Conservation (phyloP, 2,888 invertebrate genomes). For the Caenorhabditis panamensis region DNA sequence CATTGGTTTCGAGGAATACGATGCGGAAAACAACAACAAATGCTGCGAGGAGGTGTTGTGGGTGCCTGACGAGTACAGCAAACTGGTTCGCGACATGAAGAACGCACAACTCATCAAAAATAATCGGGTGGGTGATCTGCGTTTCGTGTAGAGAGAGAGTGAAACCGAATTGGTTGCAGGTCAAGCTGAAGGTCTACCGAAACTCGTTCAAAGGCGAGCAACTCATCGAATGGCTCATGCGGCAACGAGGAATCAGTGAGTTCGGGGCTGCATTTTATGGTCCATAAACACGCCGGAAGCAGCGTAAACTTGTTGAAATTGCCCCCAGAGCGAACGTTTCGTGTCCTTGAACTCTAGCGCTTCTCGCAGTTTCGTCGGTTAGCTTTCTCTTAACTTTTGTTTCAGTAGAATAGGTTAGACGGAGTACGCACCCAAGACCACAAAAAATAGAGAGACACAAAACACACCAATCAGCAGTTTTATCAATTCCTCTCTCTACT, state of each 20-base stretch:
- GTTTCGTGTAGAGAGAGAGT: background rate
- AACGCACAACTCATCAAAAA: conserved; percentile 82
- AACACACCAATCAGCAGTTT: conserved; percentile 33
- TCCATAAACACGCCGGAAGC: conserved; percentile 42
- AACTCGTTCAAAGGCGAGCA: conserved; percentile 82
- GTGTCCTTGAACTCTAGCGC: conserved; percentile 35
- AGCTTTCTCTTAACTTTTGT: conserved; percentile 18
- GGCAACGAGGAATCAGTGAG: conserved; percentile 81
- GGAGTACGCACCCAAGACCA: background rate
- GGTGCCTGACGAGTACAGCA: conserved; percentile 68
- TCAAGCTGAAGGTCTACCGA: conserved; percentile 80
- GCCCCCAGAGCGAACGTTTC: conserved; percentile 27
- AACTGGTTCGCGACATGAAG: conserved; percentile 76
- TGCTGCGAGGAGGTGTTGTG: conserved; percentile 61
- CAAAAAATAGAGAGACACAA: conserved; percentile 21
- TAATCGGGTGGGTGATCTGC: conserved; percentile 75
- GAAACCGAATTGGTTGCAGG: conserved; percentile 55
- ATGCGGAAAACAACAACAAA: conserved; percentile 55
- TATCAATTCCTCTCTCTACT: conserved; percentile 26
- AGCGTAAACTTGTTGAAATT: conserved; percentile 46
- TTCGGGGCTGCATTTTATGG: conserved; percentile 27
- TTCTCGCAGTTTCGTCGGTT: conserved; percentile 23
- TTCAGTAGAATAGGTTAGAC: conserved; percentile 5
- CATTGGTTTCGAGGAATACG: conserved; percentile 58
- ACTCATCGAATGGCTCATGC: conserved; percentile 82